phyloP scores from a whole-genome alignment of 1,140 invertebrate species.

The Gerris buenoi region DNA sequence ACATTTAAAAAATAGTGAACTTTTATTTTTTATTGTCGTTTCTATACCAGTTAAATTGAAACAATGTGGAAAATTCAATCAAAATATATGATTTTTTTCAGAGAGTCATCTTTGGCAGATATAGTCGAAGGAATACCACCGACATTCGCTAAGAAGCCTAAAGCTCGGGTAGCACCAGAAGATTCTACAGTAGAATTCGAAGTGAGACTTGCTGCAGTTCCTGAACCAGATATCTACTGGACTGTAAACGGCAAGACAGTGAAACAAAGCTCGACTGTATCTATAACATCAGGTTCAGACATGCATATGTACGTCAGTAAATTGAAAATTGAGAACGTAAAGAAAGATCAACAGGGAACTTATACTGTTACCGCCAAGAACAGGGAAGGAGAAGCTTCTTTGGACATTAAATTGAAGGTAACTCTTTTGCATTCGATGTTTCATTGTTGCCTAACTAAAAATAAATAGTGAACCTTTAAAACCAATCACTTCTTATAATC shows the following conservation, averaged over 20 bases:
- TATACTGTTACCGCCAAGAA: conserved; percentile 80
- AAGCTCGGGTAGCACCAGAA: conserved; percentile 66
- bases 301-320: conserved; percentile 79
- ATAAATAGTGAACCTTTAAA: not conserved
- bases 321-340: conserved; percentile 61
- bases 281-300: conserved; percentile 60
- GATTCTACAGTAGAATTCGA: conserved; percentile 63
- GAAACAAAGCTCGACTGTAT: conserved; percentile 47
- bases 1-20: not conserved
- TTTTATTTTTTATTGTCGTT: not conserved
- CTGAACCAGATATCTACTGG: conserved; percentile 79
- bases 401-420: conserved; percentile 67
- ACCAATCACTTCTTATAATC: not conserved
- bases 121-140: conserved; percentile 83
- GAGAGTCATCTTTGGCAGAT: conserved; percentile 78
- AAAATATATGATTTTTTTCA: conserved; percentile 24
- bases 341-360: conserved; percentile 59
- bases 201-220: conserved; percentile 71
- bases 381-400: conserved; percentile 70
- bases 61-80: too few relatives aligned
- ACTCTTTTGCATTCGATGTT: conserved; percentile 1
- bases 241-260: conserved; percentile 56
- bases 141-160: conserved; percentile 77
- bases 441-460: too few relatives aligned
- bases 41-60: too few relatives aligned